A percentile compares a stretch with the other conserved stretches of the same genome.
phyloP scores from a whole-genome alignment of 1,140 invertebrate species.

The Riptortus pedestris region DNA sequence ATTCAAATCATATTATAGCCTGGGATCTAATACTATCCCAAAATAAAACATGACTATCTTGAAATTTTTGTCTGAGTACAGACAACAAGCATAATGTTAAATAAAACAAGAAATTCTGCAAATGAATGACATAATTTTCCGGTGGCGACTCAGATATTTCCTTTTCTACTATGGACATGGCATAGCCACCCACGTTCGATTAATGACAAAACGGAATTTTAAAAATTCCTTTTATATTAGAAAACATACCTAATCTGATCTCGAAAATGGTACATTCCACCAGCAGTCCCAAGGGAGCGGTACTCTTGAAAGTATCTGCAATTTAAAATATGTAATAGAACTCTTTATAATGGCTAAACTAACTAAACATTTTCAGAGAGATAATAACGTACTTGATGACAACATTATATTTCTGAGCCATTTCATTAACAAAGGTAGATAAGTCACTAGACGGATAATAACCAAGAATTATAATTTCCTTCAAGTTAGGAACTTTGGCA shows the following conservation, averaged over 20 bases:
- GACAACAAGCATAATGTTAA: too few species aligned
- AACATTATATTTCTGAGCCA: slow-evolving; percentile 70
- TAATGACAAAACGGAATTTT: too few species aligned
- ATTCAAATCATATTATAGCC: not conserved
- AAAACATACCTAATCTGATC: slow-evolving; percentile 66
- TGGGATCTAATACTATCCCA: not conserved
- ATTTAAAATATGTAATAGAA: slow-evolving; percentile 12
- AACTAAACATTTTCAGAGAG: not conserved
- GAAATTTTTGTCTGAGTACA: too few species aligned
- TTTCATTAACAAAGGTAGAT: slow-evolving; percentile 70
- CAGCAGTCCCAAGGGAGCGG: slow-evolving; percentile 86
- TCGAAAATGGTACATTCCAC: slow-evolving; percentile 93
- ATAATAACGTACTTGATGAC: slow-evolving; percentile 57
- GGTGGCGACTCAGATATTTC: too few species aligned
- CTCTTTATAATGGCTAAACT: not conserved
- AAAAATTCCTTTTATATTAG: too few species aligned
- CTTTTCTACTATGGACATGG: too few species aligned
- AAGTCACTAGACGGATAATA: slow-evolving; percentile 78
- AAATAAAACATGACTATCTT: too few species aligned
- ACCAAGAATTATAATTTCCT: slow-evolving; percentile 89
- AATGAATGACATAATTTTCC: too few species aligned
- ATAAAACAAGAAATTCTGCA: too few species aligned
- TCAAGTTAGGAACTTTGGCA: slow-evolving; percentile 60
- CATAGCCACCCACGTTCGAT: too few species aligned
- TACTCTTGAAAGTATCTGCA: slow-evolving; percentile 88